These are phyloP conservation scores for Lathamus discolor DNA, from an alignment of 2,113 vertebrate genomes.

Conservation along the genomic window DNA sequence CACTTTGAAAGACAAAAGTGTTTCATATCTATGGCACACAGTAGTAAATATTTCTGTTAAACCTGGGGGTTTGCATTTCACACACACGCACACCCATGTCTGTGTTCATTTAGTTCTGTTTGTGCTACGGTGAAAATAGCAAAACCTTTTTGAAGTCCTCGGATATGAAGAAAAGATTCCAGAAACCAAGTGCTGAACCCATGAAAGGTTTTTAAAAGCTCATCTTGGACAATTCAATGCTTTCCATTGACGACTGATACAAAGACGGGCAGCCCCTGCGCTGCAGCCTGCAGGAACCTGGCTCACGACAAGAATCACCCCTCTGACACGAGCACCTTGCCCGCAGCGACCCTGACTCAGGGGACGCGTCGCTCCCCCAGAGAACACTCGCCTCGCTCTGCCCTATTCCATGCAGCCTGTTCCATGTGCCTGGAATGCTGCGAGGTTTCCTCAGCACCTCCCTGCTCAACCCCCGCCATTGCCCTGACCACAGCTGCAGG, in stretches of 20 bases:
- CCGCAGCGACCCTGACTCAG: background rate
- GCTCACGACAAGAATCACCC: too few species aligned
- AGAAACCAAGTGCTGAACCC: background rate
- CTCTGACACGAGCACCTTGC: background rate
- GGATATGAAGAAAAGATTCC: background rate
- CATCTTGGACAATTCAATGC: background rate
- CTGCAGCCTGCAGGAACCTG: background rate
- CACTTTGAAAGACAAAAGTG: background rate
- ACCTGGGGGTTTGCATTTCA: fast-evolving
- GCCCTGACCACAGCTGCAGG: too few species aligned
- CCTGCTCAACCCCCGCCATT: background rate
- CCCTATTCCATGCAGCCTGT: background rate
- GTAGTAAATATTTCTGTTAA: background rate
- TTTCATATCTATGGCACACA: background rate
- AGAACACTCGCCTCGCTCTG: background rate
- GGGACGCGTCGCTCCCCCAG: too few species aligned
- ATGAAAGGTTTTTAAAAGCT: background rate
- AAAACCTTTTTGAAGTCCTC: background rate
- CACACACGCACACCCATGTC: background rate
- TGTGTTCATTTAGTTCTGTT: background rate
- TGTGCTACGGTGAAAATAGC: background rate
- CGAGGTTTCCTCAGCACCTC: too few species aligned
- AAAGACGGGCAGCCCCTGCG: background rate
- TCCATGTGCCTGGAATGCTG: background rate
- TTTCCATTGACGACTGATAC: background rate